Evolutionary conservation across 2,888 invertebrate genomes (phyloP).

Genomic region (Blastobasis adustella): DNA sequence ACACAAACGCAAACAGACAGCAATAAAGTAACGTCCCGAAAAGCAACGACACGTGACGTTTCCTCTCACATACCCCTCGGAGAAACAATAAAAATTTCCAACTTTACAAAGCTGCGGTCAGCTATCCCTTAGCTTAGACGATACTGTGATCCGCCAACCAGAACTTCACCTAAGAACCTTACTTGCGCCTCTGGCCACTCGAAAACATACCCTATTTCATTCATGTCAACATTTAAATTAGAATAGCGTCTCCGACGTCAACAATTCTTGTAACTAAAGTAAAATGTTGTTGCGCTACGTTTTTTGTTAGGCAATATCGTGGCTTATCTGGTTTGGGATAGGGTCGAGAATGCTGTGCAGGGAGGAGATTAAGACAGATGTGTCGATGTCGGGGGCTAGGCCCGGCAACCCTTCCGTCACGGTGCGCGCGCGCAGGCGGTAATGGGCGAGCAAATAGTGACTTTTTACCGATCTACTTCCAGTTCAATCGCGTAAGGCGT

Average conservation of each 20-base stretch:
- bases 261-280: too few species aligned
- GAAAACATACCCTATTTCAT: too few species aligned
- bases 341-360: conserved; percentile 5
- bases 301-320: too few species aligned
- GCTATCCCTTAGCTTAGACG: conserved; percentile 34
- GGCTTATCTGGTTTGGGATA: neutral
- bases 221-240: too few species aligned
- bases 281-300: too few species aligned
- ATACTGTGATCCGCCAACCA: conserved; percentile 41
- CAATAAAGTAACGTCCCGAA: conserved; percentile 52
- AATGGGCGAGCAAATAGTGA: conserved; percentile 55
- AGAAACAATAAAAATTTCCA: conserved; percentile 50
- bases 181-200: conserved; percentile 1
- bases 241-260: too few species aligned
- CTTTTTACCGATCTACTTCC: conserved; percentile 22
- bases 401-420: conserved; percentile 58
- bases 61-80: conserved; percentile 42
- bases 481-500: neutral
- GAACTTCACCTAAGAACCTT: conserved; percentile 31
- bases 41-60: conserved; percentile 56
- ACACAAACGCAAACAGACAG: conserved; percentile 19
- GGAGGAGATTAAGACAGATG: conserved; percentile 14
- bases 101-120: conserved; percentile 45
- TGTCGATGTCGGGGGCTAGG: conserved; percentile 32
- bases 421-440: conserved; percentile 48